Evolutionary conservation across 2,888 invertebrate genomes (phyloP).

Genomic region (Aelia acuminata): DNA sequence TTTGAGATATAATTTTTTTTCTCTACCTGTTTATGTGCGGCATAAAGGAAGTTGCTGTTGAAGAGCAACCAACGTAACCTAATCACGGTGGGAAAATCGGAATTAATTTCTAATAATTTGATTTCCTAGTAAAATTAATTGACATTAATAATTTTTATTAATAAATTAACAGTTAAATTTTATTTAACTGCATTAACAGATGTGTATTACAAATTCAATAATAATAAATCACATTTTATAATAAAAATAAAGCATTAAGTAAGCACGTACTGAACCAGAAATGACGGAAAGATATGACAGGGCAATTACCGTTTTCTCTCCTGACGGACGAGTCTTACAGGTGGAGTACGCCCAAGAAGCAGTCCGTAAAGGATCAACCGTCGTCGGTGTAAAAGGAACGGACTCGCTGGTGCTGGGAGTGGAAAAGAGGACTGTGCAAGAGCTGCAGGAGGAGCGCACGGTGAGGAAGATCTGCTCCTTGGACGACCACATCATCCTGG

Average conservation of each 20-base stretch:
- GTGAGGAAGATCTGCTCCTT: not conserved
- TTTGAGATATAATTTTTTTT: too few relatives aligned
- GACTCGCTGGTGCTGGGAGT: not conserved
- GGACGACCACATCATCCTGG: not conserved
- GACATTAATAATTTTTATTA: too few relatives aligned
- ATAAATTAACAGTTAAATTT: too few relatives aligned
- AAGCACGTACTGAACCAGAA: not conserved
- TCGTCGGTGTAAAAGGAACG: not conserved
- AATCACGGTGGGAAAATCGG: too few relatives aligned
- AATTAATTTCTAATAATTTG: too few relatives aligned
- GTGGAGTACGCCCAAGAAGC: conserved; percentile 22
- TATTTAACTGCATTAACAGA: not conserved
- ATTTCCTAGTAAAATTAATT: too few relatives aligned
- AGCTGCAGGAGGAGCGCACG: conserved; percentile 3
- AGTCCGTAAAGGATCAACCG: conserved; percentile 4
- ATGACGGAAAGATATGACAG: not conserved
- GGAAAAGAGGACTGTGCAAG: not conserved
- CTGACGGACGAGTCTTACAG: conserved; percentile 13
- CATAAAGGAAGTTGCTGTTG: too few relatives aligned
- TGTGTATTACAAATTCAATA: not conserved
- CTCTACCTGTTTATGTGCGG: too few relatives aligned
- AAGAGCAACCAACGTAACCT: too few relatives aligned
- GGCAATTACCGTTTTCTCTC: conserved; percentile 11
- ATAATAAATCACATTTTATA: not conserved
- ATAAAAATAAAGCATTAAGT: not conserved